Evolutionary conservation across 2,888 invertebrate genomes (phyloP).

Genomic region (Caenorhabditis macrosperma): DNA sequence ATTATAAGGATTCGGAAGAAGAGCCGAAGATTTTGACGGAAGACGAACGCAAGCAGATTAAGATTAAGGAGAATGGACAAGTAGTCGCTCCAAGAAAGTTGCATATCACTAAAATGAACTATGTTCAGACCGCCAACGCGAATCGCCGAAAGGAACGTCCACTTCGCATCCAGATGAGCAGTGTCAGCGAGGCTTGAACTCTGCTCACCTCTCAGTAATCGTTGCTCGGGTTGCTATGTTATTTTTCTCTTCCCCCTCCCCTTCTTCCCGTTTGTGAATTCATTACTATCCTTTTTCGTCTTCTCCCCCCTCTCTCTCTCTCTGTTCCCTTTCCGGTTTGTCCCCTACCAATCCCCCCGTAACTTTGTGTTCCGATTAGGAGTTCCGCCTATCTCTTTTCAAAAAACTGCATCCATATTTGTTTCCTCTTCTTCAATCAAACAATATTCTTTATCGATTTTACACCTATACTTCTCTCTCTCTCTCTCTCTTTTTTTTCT

Average conservation of each 20-base stretch:
- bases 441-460: no score
- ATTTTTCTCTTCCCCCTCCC: neutral
- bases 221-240: neutral
- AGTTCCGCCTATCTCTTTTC: neutral
- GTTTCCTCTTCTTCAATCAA: no score
- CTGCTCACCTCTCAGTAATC: conserved; percentile 17
- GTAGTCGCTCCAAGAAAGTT: neutral
- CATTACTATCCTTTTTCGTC: conserved; percentile 4
- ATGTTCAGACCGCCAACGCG: conserved; percentile 26
- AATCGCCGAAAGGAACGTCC: conserved; percentile 70
- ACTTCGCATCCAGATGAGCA: conserved; percentile 75
- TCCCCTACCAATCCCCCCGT: neutral
- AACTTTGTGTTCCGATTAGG: no score
- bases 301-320: neutral
- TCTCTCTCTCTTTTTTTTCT: neutral
- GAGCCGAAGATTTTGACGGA: conserved; percentile 65
- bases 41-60: conserved; percentile 73
- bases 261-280: neutral
- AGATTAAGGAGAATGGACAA: conserved; percentile 65
- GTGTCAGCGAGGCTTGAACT: conserved; percentile 65
- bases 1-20: conserved; percentile 69
- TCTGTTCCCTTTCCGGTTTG: neutral
- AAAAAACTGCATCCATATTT: no score
- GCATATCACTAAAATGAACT: neutral
- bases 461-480: no score